Conservation (phyloP, 2,888 invertebrate species). For the Spialia ferax region DNA sequence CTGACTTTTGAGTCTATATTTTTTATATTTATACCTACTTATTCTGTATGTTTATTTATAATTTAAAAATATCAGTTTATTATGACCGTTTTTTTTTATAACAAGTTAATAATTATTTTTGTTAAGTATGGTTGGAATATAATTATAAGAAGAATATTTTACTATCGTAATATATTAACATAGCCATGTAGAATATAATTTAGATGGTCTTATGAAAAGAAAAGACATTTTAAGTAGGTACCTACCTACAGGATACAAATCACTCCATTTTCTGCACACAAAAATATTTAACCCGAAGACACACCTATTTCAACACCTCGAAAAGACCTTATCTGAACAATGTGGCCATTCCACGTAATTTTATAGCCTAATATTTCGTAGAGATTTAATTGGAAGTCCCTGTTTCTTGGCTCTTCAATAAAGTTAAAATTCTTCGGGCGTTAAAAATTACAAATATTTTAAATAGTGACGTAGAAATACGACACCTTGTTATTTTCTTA, state of each 20-base stretch:
- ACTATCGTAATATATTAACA: no score
- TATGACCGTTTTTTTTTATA: no score
- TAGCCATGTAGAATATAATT: no score
- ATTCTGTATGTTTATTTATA: no score
- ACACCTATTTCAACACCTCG: background rate
- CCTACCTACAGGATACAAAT: background rate
- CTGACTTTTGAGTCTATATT: no score
- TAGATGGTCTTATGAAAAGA: no score
- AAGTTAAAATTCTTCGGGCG: background rate
- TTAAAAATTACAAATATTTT: constrained; percentile 24
- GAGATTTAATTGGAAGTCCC: constrained; percentile 22
- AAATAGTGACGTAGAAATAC: constrained; percentile 26
- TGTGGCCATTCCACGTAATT: constrained; percentile 14
- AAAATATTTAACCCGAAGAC: background rate
- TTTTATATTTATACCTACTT: no score
- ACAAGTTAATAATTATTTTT: no score
- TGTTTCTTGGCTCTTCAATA: constrained; percentile 12
- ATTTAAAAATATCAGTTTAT: no score
- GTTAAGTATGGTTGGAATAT: no score
- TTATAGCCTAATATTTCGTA: constrained; percentile 22
- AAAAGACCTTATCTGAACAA: constrained; percentile 12
- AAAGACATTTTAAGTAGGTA: no score
- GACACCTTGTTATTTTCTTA: constrained; percentile 1
- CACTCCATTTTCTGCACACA: background rate
- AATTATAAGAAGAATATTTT: no score